These are phyloP conservation scores for Oreochromis grahami DNA, from an alignment of 2,797 vertebrate species.

Conservation along the genomic window DNA sequence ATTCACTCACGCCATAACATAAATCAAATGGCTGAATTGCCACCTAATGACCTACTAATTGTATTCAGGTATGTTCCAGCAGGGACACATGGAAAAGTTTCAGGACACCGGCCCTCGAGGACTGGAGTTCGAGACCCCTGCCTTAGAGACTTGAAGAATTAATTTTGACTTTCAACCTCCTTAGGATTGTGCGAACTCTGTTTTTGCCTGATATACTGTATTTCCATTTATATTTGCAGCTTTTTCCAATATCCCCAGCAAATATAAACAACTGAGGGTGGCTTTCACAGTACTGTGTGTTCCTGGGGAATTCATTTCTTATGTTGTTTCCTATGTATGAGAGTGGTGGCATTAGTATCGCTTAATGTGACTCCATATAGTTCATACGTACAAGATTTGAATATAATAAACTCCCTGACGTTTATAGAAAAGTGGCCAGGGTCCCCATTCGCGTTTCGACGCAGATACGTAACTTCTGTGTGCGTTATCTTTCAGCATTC, in stretches of 20 bases:
- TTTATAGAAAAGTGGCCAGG: not conserved
- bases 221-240: not conserved
- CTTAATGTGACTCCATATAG: not conserved
- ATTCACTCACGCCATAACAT: not conserved
- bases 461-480: not conserved
- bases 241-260: not conserved
- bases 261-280: fast-evolving
- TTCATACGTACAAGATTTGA: not conserved
- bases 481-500: not conserved
- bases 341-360: not conserved
- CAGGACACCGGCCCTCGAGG: not conserved
- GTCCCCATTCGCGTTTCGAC: not conserved
- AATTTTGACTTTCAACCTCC: not conserved
- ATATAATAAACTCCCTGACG: not conserved
- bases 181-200: not conserved
- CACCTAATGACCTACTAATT: not conserved
- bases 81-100: not conserved
- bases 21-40: not conserved
- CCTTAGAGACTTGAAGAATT: not conserved
- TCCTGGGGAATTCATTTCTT: not conserved
- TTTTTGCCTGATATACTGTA: not conserved
- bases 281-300: not conserved
- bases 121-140: not conserved
- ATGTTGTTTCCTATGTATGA: not conserved
- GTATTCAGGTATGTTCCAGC: not conserved